These are phyloP conservation scores for Theocolax elegans DNA, from an alignment of 1,140 invertebrate genomes.

Conservation along the genomic window DNA sequence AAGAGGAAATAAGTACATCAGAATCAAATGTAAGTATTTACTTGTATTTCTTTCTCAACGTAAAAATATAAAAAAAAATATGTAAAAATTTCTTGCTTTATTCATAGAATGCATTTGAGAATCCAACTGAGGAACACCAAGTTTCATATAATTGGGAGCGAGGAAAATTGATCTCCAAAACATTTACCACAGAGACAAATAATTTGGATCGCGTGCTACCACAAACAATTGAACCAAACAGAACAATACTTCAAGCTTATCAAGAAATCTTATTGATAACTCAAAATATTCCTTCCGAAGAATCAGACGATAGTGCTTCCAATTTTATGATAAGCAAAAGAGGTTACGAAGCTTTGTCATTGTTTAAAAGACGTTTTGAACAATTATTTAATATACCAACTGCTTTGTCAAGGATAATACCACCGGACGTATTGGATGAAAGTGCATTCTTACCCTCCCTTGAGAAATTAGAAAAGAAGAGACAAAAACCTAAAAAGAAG, in stretches of 20 bases:
- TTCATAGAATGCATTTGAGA: neutral
- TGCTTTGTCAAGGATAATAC: slow-evolving; percentile 37
- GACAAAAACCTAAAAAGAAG: slow-evolving; percentile 12
- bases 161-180: slow-evolving; percentile 13
- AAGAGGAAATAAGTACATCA: neutral
- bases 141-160: slow-evolving; percentile 29
- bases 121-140: neutral
- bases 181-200: neutral
- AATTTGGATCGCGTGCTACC: neutral
- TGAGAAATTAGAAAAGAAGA: slow-evolving; percentile 32
- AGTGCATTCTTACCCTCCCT: slow-evolving; percentile 38
- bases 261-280: slow-evolving; percentile 34
- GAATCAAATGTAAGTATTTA: slow-evolving; percentile 21
- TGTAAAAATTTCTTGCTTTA: slow-evolving; percentile 5
- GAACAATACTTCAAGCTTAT: slow-evolving; percentile 25
- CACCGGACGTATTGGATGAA: slow-evolving; percentile 34
- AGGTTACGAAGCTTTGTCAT: slow-evolving; percentile 47
- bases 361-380: slow-evolving; percentile 54
- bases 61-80: neutral
- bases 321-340: slow-evolving; percentile 22
- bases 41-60: no score
- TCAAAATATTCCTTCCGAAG: slow-evolving; percentile 2
- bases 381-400: slow-evolving; percentile 51
- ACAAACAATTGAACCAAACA: slow-evolving; percentile 17
- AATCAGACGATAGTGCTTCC: neutral